Conservation (phyloP, 2,113 vertebrate species). For the Emydocephalus ijimae region DNA sequence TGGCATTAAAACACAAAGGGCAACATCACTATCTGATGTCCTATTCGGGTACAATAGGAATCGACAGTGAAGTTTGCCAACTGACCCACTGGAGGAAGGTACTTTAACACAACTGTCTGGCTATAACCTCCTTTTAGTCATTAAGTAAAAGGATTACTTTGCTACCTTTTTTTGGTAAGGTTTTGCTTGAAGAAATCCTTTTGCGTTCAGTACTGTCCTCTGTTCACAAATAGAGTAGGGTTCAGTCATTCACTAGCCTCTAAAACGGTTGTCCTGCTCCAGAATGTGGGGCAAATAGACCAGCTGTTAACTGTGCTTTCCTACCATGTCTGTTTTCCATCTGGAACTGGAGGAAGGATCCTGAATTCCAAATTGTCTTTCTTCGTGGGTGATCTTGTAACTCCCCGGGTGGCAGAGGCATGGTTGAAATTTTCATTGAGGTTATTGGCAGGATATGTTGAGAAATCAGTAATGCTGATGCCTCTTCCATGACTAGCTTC, state of each 20-base stretch:
- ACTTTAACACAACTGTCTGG: not conserved
- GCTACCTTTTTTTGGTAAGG: not conserved
- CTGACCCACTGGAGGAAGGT: not conserved
- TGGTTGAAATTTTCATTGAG: slow-evolving; percentile 48
- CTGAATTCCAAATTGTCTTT: slow-evolving; percentile 26
- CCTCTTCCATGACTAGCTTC: slow-evolving; percentile 40
- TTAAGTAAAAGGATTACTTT: not conserved
- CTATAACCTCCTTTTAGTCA: not conserved
- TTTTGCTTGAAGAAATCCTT: not conserved
- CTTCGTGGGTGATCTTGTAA: slow-evolving; percentile 50
- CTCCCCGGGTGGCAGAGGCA: slow-evolving; percentile 18
- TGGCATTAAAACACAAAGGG: not conserved
- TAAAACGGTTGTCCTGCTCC: not conserved
- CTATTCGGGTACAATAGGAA: not conserved
- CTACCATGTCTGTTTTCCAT: not conserved
- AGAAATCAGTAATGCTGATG: slow-evolving; percentile 34
- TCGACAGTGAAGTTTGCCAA: not conserved
- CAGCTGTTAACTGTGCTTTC: not conserved
- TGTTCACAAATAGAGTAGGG: not conserved
- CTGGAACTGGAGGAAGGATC: not conserved
- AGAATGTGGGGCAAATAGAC: not conserved
- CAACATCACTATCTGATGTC: not conserved
- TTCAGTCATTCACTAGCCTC: not conserved
- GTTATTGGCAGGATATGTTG: slow-evolving; percentile 55
- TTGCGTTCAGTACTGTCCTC: not conserved